A percentile compares a stretch with the other conserved stretches of the same genome.
Evolutionary conservation across 2,888 invertebrate genomes (phyloP).

Genomic region (Drosophila seclusa): DNA sequence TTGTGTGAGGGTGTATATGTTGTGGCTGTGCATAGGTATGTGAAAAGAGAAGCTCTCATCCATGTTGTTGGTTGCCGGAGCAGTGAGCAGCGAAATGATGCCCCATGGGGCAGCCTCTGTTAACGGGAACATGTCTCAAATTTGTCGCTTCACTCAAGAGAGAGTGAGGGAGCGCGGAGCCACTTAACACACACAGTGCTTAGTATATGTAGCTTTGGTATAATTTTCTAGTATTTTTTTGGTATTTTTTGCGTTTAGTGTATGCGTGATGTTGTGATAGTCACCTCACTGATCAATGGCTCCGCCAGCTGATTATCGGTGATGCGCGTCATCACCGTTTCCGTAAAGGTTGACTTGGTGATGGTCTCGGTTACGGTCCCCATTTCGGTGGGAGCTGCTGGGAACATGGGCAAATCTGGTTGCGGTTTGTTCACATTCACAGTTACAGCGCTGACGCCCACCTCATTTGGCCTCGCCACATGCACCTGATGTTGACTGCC

Average conservation of each 20-base stretch:
- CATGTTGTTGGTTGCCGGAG: constrained; percentile 42
- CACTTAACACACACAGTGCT: constrained; percentile 50
- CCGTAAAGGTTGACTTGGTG: constrained; percentile 97
- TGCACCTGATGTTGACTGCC: constrained; percentile 88
- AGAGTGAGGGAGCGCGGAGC: constrained; percentile 18
- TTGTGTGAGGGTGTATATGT: constrained; percentile 21
- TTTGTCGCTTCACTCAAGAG: constrained; percentile 12
- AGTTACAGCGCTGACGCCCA: constrained; percentile 87
- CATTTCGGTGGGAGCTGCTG: constrained; percentile 92
- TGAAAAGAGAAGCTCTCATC: constrained; percentile 55
- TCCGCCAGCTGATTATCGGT: constrained; percentile 95
- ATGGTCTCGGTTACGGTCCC: constrained; percentile 97
- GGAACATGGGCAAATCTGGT: constrained; percentile 90
- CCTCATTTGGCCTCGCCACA: constrained; percentile 84
- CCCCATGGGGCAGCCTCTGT: constrained; percentile 22
- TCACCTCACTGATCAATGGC: constrained; percentile 95
- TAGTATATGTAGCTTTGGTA: constrained; percentile 33
- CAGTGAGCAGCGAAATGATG: constrained; percentile 31
- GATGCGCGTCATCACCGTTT: constrained; percentile 96
- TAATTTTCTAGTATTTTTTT: constrained; percentile 39
- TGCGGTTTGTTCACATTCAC: constrained; percentile 93
- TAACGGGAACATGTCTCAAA: constrained; percentile 31
- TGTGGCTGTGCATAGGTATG: constrained; percentile 47
- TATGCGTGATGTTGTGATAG: constrained; percentile 83
- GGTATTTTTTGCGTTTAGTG: constrained; percentile 66